Percentiles rank a stretch among this genome's conserved stretches.
Evolutionary conservation across 2,888 invertebrate species (phyloP).

Genomic region (Agriopis marginaria): DNA sequence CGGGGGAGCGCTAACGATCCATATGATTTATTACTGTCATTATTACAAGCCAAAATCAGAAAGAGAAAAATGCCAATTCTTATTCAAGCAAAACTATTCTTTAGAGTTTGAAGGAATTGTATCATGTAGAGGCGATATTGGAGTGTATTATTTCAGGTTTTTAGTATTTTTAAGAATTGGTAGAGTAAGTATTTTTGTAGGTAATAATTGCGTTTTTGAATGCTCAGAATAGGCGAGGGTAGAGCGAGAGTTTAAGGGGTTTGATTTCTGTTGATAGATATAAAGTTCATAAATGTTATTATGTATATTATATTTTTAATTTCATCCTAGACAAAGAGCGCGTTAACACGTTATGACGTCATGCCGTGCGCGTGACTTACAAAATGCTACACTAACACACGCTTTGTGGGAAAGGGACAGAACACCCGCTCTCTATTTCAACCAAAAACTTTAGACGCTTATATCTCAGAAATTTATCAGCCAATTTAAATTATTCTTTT

Average conservation of each 20-base stretch:
- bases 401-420: too few relatives aligned
- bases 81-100: slow-evolving; percentile 31
- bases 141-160: slow-evolving; percentile 10
- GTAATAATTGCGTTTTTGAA: slow-evolving; percentile 75
- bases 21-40: slow-evolving; percentile 86
- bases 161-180: slow-evolving; percentile 46
- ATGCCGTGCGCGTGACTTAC: too few relatives aligned
- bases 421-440: too few relatives aligned
- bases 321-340: too few relatives aligned
- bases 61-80: slow-evolving; percentile 65
- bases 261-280: slow-evolving; percentile 25
- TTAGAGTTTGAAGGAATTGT: slow-evolving; percentile 28
- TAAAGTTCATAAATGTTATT: not conserved
- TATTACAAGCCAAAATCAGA: slow-evolving; percentile 64
- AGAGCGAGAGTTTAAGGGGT: slow-evolving; percentile 22
- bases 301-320: too few relatives aligned
- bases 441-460: too few relatives aligned
- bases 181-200: slow-evolving; percentile 55
- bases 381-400: too few relatives aligned
- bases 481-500: too few relatives aligned
- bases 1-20: slow-evolving; percentile 84
- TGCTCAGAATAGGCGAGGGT: slow-evolving; percentile 31
- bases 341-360: too few relatives aligned
- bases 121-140: slow-evolving; percentile 32
- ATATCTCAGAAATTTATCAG: too few relatives aligned